Base-by-base conservation (phyloP, 30 jellyfish, hydroid and myxozoan genomes). In the Aurelia coerulea region DNA sequence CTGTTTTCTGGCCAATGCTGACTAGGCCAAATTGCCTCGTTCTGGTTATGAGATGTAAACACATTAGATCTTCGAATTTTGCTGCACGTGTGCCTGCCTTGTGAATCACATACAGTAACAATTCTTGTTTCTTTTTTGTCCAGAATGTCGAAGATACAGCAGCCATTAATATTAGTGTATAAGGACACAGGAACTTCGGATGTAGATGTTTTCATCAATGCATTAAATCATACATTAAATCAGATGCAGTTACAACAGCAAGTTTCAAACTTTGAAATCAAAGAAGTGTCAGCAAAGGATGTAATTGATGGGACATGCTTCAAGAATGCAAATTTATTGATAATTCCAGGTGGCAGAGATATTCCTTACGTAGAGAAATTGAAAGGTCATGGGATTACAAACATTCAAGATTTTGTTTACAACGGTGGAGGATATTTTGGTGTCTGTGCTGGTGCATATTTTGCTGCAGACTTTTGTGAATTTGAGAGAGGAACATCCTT, bases 301-400 rank as follows among this genome's bases (percentile, higher is more conserved):
- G 42, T 85, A 2, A 49, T n/a, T 3, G 54, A 54, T 9, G 84
- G 79, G 50, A 4, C 51, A 11, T 76, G 92, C 68, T 74, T 85
- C 74, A 34, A 50, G 5, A 65, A 72, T 64, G 88, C 92, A 68
- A 41, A 70, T 13, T 18, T 88, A 16, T 64, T 93, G 49, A 37
- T 93, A 10, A 16, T 93, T 11, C 98, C 98, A 18, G 98, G 98
- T 10, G 98, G 98, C 16, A 64, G 97, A 68, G 98, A 93, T 77
- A 49, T 93, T 16, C 96, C 97, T 0, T 93, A 93, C 63, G 88
- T 84, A 2, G 82, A 62, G 51, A 84, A 93, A 29, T 50, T 93
- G 50, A 59, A 69, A 41, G 93, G 87, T 13, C 67, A 65, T 7
- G 93, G 90, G 23, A 78, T 68, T 5, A 50, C 50, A 37, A 79